phyloP scores from a whole-genome alignment of 2,113 vertebrate species.

The Illadopsis cleaveri region DNA sequence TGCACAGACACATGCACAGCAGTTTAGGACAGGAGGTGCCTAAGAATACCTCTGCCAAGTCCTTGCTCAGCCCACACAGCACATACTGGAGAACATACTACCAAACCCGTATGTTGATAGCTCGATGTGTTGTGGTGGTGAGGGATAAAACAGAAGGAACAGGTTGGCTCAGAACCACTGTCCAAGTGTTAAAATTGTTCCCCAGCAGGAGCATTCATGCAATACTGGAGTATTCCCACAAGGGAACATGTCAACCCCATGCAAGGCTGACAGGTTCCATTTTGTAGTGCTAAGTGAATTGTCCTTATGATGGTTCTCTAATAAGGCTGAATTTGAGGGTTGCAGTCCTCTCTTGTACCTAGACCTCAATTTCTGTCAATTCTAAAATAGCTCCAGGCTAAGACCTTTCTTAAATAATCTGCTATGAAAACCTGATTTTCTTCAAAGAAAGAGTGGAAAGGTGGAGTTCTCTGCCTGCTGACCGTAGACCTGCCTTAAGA shows the following conservation, averaged over 20 bases:
- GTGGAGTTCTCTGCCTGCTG: not conserved
- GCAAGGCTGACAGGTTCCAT: not conserved
- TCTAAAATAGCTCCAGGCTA: not conserved
- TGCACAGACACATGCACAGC: not conserved
- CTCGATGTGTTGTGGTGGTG: not conserved
- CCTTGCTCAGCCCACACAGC: conserved; percentile 32
- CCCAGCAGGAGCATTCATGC: not conserved
- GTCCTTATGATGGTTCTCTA: not conserved
- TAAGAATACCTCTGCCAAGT: conserved; percentile 48
- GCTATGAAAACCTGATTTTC: not conserved
- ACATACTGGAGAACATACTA: not conserved
- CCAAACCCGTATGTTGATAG: not conserved
- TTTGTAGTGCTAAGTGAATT: not conserved
- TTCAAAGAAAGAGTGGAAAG: not conserved
- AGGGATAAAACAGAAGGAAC: conserved; percentile 6
- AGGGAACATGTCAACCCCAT: not conserved
- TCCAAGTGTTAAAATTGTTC: not conserved
- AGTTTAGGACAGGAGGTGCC: conserved; percentile 32
- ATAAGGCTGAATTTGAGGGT: not conserved
- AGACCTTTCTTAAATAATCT: not conserved
- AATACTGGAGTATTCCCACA: not conserved
- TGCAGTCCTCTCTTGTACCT: not conserved
- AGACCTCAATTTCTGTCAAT: not conserved
- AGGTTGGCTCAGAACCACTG: not conserved
- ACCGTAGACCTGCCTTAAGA: not conserved